phyloP scores from a whole-genome alignment of 2,113 vertebrate species.

The Nerophis lumbriciformis region DNA sequence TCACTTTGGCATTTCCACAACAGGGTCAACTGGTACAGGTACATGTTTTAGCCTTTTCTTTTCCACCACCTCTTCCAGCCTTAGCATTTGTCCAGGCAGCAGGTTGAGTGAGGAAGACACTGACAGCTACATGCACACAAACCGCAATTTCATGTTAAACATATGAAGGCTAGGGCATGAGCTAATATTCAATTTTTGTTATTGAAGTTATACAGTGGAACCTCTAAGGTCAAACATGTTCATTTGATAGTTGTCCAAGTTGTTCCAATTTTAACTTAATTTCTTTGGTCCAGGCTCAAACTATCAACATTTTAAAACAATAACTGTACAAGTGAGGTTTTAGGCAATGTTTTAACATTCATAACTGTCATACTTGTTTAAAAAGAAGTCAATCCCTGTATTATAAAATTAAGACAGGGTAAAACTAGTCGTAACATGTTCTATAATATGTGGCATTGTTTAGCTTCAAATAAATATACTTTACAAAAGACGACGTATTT shows the following conservation, averaged over 20 bases:
- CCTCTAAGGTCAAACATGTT: too few species aligned
- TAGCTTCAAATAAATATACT: too few species aligned
- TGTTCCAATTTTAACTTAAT: too few species aligned
- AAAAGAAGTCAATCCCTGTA: too few species aligned
- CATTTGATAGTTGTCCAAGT: too few species aligned
- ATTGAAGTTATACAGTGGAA: neutral
- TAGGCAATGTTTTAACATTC: too few species aligned
- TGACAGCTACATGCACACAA: constrained; percentile 59
- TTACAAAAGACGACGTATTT: too few species aligned
- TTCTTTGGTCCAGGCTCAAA: too few species aligned
- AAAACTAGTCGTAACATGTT: too few species aligned
- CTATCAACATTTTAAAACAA: neutral
- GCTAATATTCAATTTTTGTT: neutral
- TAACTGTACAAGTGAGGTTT: neutral
- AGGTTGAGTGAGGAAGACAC: constrained; percentile 72
- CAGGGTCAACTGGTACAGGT: neutral
- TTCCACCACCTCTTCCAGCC: constrained; percentile 66
- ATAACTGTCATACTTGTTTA: too few species aligned
- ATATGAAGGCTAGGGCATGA: neutral
- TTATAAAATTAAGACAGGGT: too few species aligned
- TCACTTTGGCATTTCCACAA: constrained; percentile 63
- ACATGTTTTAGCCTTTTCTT: constrained; percentile 26
- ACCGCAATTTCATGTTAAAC: neutral
- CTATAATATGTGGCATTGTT: too few species aligned
- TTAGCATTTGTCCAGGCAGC: constrained; percentile 78